A percentile compares a stretch with the other conserved stretches of the same genome.
phyloP scores from a whole-genome alignment of 2,888 invertebrate species.

The Dasysyrphus tricinctus region DNA sequence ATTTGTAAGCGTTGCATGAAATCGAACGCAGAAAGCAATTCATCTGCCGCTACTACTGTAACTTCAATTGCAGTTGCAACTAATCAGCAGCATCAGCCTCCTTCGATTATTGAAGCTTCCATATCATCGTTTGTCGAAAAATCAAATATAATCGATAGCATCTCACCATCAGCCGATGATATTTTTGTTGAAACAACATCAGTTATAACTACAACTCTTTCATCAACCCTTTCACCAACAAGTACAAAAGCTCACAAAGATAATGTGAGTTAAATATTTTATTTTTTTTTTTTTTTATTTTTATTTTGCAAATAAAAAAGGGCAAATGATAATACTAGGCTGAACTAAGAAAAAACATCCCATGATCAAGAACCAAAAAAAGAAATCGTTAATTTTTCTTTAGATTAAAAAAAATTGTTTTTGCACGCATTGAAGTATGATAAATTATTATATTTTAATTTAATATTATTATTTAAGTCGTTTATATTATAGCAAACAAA shows the following conservation, averaged over 20 bases:
- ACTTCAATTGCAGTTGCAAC: not conserved
- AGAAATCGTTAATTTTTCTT: not conserved
- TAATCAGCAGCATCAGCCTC: conserved; percentile 16
- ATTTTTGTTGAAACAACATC: conserved; percentile 1
- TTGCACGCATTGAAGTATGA: not conserved
- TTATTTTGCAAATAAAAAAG: not conserved
- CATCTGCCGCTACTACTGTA: not conserved
- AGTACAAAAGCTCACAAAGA: conserved; percentile 65
- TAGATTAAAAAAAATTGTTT: not conserved
- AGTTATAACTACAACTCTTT: not conserved
- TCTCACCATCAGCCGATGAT: not conserved
- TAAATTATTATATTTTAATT: not conserved
- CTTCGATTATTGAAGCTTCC: conserved; percentile 14
- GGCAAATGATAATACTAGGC: not conserved
- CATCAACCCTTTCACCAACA: conserved; percentile 32
- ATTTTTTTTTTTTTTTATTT: conserved; percentile 11
- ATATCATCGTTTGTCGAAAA: conserved; percentile 22
- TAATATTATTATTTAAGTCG: not conserved
- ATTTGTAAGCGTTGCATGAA: conserved; percentile 87
- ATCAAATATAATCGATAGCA: not conserved
- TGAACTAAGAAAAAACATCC: not conserved
- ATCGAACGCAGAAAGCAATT: conserved; percentile 40
- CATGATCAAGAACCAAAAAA: conserved; percentile 28
- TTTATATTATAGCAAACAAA: not conserved
- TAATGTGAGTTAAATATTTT: conserved; percentile 54